phyloP scores from a whole-genome alignment of 2,113 vertebrate species.

The Cnemophilus loriae region DNA sequence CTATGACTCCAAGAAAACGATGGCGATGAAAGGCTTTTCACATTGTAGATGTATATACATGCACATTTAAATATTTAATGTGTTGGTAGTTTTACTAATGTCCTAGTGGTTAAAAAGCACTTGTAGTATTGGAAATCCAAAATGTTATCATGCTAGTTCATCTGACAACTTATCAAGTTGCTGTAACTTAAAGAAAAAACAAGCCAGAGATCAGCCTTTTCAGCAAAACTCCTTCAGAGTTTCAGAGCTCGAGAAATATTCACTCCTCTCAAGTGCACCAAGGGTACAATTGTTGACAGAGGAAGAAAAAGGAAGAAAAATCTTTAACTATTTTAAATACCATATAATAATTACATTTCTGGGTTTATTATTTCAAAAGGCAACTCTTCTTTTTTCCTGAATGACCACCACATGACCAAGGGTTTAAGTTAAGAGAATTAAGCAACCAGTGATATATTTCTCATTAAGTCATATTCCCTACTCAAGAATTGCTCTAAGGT shows the following conservation, averaged over 20 bases:
- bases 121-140: background rate
- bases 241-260: background rate
- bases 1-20: background rate
- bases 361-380: background rate
- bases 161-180: background rate
- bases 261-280: background rate
- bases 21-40: background rate
- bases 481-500: background rate
- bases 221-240: background rate
- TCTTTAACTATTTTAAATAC: background rate
- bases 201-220: background rate
- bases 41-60: background rate
- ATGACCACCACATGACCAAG: background rate
- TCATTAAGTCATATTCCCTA: background rate
- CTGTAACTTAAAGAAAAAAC: background rate
- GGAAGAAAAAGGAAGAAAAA: background rate
- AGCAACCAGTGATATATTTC: background rate
- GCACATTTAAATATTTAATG: slow-evolving; percentile 2
- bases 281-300: background rate
- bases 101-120: background rate
- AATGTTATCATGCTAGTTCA: background rate
- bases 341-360: background rate
- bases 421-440: background rate
- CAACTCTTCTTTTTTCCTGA: background rate
- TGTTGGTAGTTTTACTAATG: background rate